Evolutionary conservation across 2,797 vertebrate species (phyloP).

Genomic region (Sphaeramia orbicularis): DNA sequence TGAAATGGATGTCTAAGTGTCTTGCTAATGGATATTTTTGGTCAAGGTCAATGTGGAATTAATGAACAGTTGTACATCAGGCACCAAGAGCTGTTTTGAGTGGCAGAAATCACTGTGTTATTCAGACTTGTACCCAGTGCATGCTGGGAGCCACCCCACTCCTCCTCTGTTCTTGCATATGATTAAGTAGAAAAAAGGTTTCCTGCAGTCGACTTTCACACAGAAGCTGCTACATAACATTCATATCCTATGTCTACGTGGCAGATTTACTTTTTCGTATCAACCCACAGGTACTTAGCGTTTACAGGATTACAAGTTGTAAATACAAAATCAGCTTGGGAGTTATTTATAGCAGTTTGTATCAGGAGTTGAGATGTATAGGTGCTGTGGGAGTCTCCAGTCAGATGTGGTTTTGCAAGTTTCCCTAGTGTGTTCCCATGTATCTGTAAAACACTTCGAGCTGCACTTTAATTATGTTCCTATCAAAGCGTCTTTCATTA

Average conservation of each 20-base stretch:
- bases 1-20: too few relatives aligned
- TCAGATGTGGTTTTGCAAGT: background rate
- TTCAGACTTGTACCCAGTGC: background rate
- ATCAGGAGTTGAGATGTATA: constrained; percentile 45
- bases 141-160: constrained; percentile 10
- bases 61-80: too few relatives aligned
- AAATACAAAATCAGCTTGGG: constrained; percentile 49
- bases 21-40: too few relatives aligned
- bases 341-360: constrained; percentile 49
- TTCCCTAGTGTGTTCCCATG: too few relatives aligned
- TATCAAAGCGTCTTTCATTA: too few relatives aligned
- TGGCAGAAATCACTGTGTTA: too few relatives aligned
- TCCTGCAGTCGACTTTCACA: constrained; percentile 16
- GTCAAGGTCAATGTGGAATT: too few relatives aligned
- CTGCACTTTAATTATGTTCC: too few relatives aligned
- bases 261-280: constrained; percentile 45
- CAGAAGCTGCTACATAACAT: background rate
- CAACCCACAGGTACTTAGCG: constrained; percentile 44
- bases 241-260: constrained; percentile 21
- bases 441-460: too few relatives aligned
- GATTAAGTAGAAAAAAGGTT: constrained; percentile 1
- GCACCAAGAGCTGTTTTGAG: too few relatives aligned
- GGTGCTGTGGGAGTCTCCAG: constrained; percentile 10
- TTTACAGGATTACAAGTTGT: constrained; percentile 58
- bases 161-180: constrained; percentile 10